Evolutionary conservation across 1,140 invertebrate species (phyloP), one percentile per base, ranked within the genome.

Genomic region (Zaprionus capensis): DNA sequence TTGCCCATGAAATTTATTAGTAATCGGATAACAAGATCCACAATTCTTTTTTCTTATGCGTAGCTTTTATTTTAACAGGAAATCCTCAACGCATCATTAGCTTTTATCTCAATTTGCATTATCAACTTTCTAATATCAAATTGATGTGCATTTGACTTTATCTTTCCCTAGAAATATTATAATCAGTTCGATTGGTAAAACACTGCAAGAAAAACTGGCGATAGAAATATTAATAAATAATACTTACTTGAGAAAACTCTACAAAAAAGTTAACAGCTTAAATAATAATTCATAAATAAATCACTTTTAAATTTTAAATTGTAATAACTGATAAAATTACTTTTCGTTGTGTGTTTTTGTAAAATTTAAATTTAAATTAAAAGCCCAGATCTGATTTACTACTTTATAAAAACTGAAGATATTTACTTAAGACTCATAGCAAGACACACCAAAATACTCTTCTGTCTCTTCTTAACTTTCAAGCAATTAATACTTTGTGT

Each of bases 41-140:
- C 12, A 51, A 5, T 51, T 24, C 12, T 51, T 51, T 24, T 24
- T 51, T 51, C 4, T 28, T 28, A 28, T 28, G 6, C 1, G 6
- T 28, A 28, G 0, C 1, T 20, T 22, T 51, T n/a, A 7, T n/a
- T 44, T 44, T 17, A 17, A 4, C 12, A 15, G 14, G 4, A 4
- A 38, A 38, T 15, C 36, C 36, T 15, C 36, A 44, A 46, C 12
- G 12, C 4, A 51, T 24, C 11, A 5, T 22, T 3, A 24, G 20
- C 20, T 51, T 17, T 17, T 46, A 17, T 46, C 4, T 51, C 20
- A 51, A 51, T 51, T 51, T 51, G 46, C 46, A 51, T 51, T 51
- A 51, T 51, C 46, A 51, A 51, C 46, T 51, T 51, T 51, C 46
- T 51, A 51, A 51, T 51, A 51, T 51, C 46, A 24, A 51, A 51